Percentiles rank a stretch among this genome's conserved stretches.
phyloP scores from a whole-genome alignment of 2,888 invertebrate species.

The Athetis lepigone region DNA sequence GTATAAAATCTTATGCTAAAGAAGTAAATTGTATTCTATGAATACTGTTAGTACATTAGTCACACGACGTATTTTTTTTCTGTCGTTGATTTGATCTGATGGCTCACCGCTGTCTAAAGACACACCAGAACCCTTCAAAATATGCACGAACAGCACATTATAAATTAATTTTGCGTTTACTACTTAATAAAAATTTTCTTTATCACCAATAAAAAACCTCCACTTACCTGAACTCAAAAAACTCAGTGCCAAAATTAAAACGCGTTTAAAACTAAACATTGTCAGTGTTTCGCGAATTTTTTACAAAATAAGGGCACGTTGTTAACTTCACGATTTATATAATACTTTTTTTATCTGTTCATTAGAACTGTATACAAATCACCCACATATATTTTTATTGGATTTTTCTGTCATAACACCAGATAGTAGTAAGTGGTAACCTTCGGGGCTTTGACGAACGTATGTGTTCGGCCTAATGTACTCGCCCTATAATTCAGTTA shows the following conservation, averaged over 20 bases:
- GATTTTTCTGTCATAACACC: slow-evolving; percentile 64
- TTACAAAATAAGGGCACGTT: slow-evolving; percentile 28
- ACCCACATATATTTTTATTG: slow-evolving; percentile 73
- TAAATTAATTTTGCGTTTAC: no score
- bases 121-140: no score
- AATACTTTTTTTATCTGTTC: slow-evolving; percentile 50
- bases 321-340: slow-evolving; percentile 44
- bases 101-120: no score
- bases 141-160: no score
- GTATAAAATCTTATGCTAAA: no score
- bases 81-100: no score
- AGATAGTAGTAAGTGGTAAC: slow-evolving; percentile 59
- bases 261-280: slow-evolving; percentile 34
- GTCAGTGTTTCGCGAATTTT: slow-evolving; percentile 21
- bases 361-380: slow-evolving; percentile 66
- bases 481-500: neutral
- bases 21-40: no score
- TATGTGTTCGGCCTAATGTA: slow-evolving; percentile 53
- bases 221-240: slow-evolving; percentile 52
- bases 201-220: neutral
- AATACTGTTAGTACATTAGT: no score
- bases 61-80: no score
- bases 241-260: slow-evolving; percentile 24
- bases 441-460: slow-evolving; percentile 49
- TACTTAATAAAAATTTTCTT: no score